Percentiles rank a stretch among this genome's conserved stretches.
phyloP scores from a whole-genome alignment of 53 echinoderm and acorn worm genomes.

The Henricia sp. region DNA sequence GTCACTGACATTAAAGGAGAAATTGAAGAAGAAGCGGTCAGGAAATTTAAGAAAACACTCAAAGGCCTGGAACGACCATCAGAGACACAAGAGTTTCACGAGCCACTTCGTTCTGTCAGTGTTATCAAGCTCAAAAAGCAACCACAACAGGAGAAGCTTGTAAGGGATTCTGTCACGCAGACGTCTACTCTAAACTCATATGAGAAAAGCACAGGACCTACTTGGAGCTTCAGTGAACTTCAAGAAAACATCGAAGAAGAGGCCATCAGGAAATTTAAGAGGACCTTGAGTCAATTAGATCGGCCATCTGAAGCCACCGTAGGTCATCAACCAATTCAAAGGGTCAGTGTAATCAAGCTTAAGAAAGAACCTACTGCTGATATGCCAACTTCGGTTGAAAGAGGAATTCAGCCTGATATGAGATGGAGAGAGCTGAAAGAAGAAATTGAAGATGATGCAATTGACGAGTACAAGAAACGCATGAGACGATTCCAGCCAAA shows the following conservation, averaged over 20 bases:
- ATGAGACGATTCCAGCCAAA: constrained; percentile 24
- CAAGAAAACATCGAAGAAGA: constrained; percentile 39
- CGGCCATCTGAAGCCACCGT: background rate
- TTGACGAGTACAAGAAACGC: constrained; percentile 50
- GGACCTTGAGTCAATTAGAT: constrained; percentile 10
- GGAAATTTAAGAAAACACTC: constrained; percentile 31
- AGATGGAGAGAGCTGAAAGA: constrained; percentile 47
- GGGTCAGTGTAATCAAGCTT: constrained; percentile 47
- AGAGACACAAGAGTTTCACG: constrained; percentile 9
- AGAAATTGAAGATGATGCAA: constrained; percentile 58
- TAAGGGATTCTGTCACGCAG: constrained; percentile 17
- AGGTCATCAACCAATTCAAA: constrained; percentile 1
- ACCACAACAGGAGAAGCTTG: constrained; percentile 1
- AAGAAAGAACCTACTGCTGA: constrained; percentile 45
- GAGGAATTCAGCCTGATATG: constrained; percentile 31
- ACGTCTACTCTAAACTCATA: constrained; percentile 6
- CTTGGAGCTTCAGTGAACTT: background rate
- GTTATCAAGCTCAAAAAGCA: constrained; percentile 55
- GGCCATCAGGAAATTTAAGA: constrained; percentile 28
- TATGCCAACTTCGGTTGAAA: constrained; percentile 21
- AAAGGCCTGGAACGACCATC: constrained; percentile 12
- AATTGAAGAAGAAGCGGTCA: constrained; percentile 54
- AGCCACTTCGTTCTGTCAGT: constrained; percentile 32
- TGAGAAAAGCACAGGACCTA: constrained; percentile 2
- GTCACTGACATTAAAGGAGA: constrained; percentile 28